Evolutionary conservation across 2,888 invertebrate species (phyloP), one percentile per base, ranked within the genome.

Genomic region (Bimastos eiseni): DNA sequence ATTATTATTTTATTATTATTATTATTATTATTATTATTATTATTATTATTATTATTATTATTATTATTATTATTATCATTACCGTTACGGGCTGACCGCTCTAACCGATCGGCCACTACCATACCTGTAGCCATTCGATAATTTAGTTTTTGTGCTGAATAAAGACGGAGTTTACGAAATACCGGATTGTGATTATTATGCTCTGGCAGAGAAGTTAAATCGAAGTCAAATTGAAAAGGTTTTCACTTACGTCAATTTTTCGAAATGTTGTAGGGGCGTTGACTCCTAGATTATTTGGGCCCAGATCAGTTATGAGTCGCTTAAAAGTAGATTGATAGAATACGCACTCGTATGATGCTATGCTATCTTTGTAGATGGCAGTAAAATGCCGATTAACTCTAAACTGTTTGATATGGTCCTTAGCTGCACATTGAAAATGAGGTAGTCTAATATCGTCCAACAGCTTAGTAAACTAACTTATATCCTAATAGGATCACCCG

Each of bases 391-490:
- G 2, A 70, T 70, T 8, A 30, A 70, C 30, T 24, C 70, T 70
- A n/a, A 70, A 70, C n/a, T 70, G 70, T 70, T 70, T 70, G 70
- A 70, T 70, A 70, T n/a, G 30, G 70, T 70, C 70, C 70, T 70
- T 70, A 70, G 70, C 8, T 70, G 70, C 70, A 70, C 70, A 11
- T 70, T 70, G 0, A n/a, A 70, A 70, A n/a, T 70, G 70, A 70
- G 70, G 70, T 70, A 70, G 70, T 1, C n/a, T 70, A n/a, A 11
- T n/a, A 70, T n/a, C 70, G n/a, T 70, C n/a, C 30, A n/a, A 70
- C 5, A n/a, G 11, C 70, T n/a, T 70, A 70, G 1, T 13, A 6
- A 70, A n/a, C n/a, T 70, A 70, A 70, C n/a, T n/a, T n/a, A n/a
- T n/a, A 70, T 70, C 70, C n/a, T 49, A 70, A 70, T 30, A n/a